Conservation (phyloP, 1,140 invertebrate genomes). For the Bilobella aurantiaca region DNA sequence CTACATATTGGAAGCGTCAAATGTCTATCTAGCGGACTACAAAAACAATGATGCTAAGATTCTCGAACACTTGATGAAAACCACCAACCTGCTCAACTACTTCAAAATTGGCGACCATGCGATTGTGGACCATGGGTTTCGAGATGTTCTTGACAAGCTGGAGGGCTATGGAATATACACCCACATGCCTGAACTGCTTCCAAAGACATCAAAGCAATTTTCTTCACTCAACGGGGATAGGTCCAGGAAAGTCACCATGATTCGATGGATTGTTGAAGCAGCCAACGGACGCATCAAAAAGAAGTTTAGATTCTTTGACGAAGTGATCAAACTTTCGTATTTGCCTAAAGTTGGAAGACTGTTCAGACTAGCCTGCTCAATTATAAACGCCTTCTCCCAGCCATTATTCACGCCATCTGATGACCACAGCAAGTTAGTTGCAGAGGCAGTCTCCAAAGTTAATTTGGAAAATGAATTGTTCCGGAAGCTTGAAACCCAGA, state of each 20-base stretch:
- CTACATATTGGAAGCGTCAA: constrained; percentile 9
- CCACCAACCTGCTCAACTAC: neutral
- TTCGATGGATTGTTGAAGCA: constrained; percentile 15
- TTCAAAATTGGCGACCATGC: neutral
- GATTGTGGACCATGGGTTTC: constrained; percentile 15
- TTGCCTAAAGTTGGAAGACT: too few relatives aligned
- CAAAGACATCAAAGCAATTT: constrained; percentile 23
- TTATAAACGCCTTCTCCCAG: constrained; percentile 6
- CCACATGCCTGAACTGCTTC: neutral
- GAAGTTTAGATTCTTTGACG: constrained; percentile 11
- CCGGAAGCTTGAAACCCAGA: neutral
- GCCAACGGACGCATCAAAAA: constrained; percentile 16
- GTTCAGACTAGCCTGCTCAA: neutral
- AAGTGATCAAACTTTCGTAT: neutral
- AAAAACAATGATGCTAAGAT: constrained; percentile 18
- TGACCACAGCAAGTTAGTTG: neutral
- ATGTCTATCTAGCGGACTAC: constrained; percentile 8
- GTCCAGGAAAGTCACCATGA: constrained; percentile 5
- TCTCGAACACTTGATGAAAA: constrained; percentile 10
- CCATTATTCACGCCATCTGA: neutral
- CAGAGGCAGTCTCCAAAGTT: neutral
- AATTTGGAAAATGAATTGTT: neutral
- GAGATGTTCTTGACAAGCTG: neutral
- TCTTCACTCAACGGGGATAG: neutral
- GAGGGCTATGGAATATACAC: neutral